Evolutionary conservation across 2,888 invertebrate species (phyloP), one percentile per base, ranked within the genome.

Genomic region (Sphaeridia pumilis): DNA sequence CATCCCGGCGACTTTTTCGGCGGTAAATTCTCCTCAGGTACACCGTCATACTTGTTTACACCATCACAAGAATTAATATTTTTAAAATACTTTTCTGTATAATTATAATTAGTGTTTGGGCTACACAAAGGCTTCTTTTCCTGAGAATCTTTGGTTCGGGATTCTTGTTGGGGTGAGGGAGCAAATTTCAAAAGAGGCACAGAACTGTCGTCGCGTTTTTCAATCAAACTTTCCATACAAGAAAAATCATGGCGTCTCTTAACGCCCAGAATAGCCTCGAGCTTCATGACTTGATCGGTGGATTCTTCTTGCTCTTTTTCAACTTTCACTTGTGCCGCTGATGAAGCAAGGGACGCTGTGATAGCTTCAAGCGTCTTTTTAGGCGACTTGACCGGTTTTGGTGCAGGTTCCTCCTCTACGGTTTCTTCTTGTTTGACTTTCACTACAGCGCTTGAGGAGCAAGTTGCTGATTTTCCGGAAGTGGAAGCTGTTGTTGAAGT

Each of bases 151-250:
- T 20, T 20, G 10, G 7, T 20, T 7, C 4, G 17, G 17, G 38
- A 7, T 14, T 17, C 20, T 38, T 38, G 17, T 38, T 38, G 10
- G 17, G 17, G 12, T 24, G 24, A 22, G 4, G 10, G 5, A 24
- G 25, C 24, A 5, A 25, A 20, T 25, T 44, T 44, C 10, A 50
- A 24, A 12, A 47, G 42, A 47, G 46, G 52, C 46, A 49, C 48
- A 22, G 59, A 59, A 46, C 57, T 58, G 49, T 59, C 57, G 44
- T 58, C 61, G 47, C 62, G 42, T 44, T 56, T 52, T 45, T 62
- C 64, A 50, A 64, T 64, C 24, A 64, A 52, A 49, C 60, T 62
- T 46, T 62, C 64, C 54, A 62, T 44, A 36, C 61, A 42, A 54
- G 56, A 59, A 46, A 64, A 64, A 43, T 64, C 64, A 49, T 60